phyloP scores from a whole-genome alignment of 2,888 invertebrate species.

The Lumbricus terrestris region DNA sequence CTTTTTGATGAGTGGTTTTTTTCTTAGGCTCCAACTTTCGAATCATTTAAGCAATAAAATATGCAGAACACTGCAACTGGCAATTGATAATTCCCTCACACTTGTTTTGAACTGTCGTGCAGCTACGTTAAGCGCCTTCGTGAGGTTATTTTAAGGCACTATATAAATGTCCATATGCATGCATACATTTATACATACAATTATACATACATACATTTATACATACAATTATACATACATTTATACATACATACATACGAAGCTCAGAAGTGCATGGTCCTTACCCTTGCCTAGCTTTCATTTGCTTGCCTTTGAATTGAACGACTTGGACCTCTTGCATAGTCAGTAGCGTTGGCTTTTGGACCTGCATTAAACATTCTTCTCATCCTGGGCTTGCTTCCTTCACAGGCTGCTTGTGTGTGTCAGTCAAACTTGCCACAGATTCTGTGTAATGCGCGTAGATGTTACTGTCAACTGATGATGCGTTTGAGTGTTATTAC shows the following conservation, averaged over 20 bases:
- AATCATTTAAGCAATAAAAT: neutral
- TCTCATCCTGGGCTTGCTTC: neutral
- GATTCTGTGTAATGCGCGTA: neutral
- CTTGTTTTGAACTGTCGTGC: no score
- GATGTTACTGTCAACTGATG: neutral
- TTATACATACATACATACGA: no score
- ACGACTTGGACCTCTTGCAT: neutral
- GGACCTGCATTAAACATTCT: neutral
- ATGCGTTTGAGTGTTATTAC: neutral
- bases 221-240: no score
- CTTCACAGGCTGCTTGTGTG: neutral
- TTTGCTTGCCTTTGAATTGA: neutral
- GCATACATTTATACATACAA: no score
- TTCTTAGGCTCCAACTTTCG: neutral
- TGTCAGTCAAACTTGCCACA: neutral
- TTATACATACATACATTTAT: no score
- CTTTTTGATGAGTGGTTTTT: neutral
- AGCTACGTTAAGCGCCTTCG: no score
- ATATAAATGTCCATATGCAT: no score
- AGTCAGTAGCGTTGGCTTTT: neutral
- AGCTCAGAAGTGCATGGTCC: no score
- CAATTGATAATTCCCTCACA: no score
- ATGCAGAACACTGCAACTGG: no score
- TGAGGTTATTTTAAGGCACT: no score
- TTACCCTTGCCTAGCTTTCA: no score